A percentile compares a stretch with the other conserved stretches of the same genome.
Evolutionary conservation across 2,113 vertebrate species (phyloP).

Genomic region (Piprites chloris): DNA sequence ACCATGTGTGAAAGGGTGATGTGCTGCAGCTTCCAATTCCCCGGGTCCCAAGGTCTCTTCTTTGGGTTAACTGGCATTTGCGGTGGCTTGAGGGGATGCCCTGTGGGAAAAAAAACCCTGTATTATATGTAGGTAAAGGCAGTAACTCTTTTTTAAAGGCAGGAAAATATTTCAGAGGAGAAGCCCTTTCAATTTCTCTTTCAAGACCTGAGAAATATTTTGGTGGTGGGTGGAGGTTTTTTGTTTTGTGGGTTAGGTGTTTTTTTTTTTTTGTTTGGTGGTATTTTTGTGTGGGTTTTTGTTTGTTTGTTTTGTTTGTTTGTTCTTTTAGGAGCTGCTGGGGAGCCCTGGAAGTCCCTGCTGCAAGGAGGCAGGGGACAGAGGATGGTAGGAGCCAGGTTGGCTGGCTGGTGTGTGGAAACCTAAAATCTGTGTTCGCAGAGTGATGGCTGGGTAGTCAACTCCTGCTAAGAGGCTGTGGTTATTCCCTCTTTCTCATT

Average conservation of each 20-base stretch:
- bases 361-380: not conserved
- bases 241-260: not conserved
- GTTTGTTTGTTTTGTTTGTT: not conserved
- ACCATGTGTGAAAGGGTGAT: not conserved
- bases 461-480: not conserved
- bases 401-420: not conserved
- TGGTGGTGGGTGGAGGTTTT: not conserved
- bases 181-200: not conserved
- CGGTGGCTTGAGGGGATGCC: not conserved
- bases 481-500: not conserved
- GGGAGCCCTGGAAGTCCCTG: not conserved
- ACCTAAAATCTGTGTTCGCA: fast-evolving
- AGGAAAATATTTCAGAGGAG: not conserved
- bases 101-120: not conserved
- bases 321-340: not conserved
- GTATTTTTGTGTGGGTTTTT: not conserved
- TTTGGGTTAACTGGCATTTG: not conserved
- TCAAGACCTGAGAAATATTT: not conserved
- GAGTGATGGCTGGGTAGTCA: not conserved
- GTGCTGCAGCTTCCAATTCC: not conserved
- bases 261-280: not conserved
- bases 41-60: not conserved
- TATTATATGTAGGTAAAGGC: not conserved
- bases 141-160: not conserved
- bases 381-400: not conserved